Base-by-base conservation (phyloP, 2,888 invertebrate genomes). In the Protodeltote pygarga region DNA sequence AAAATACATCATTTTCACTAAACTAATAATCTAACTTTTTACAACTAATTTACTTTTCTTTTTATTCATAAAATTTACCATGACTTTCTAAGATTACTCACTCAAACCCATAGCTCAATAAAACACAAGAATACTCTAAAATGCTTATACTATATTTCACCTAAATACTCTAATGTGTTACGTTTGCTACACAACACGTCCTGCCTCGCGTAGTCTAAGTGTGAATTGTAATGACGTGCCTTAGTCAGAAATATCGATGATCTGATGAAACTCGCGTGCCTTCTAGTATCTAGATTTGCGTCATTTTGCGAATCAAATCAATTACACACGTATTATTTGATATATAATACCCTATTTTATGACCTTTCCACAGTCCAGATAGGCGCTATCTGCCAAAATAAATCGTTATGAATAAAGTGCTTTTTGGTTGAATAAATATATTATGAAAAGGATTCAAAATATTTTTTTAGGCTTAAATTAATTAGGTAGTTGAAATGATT, bases 251-350 rank as follows among this genome's bases (percentile, higher is more conserved):
- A 87, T 83, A 83, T 72, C 67, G 63, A 66, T 73, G 88, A 87
- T 88, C 88, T 87, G 88, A 88, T 75, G 68, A 71, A 70, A 63
- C 65, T 70, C 65, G 75, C 66, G 86, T 87, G 87, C 86, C 87
- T 87, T 84, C 64, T 79, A 75, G 65, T 48, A 54, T 67, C 69
- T 62, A 42, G 55, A 54, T 68, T 66, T 67, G 54, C 63, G 39
- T 52, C 9, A 19, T 41, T 31, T 33, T 27, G 28, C 37, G 29
- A 40, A 38, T 53, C 50, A 38, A 38, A 45, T 59, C 42, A 38
- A 61, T 31, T 3, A 37, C 21, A 16, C 15, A 10, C 5, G 11
- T 11, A 3, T 23, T 10, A 23, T 9, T 23, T n/a, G 4, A n/a
- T n/a, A n/a, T n/a, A n/a, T n/a, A n/a, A n/a, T n/a, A n/a, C n/a